phyloP scores from a whole-genome alignment of 2,888 invertebrate genomes.

The Zaprionus lineosus region DNA sequence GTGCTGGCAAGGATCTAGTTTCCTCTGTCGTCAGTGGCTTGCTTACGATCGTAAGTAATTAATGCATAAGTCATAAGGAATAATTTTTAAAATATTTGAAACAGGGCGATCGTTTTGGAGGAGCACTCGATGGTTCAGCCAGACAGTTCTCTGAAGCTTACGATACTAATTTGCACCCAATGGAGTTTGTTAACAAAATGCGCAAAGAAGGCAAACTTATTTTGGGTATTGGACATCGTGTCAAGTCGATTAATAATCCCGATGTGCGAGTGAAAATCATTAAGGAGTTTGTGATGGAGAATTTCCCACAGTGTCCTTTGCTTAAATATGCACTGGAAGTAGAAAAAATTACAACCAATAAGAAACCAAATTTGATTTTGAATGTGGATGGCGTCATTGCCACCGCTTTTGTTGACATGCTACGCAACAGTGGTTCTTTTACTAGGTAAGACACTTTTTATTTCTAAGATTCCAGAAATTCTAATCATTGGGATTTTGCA shows the following conservation, averaged over 20 bases:
- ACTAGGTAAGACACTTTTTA: constrained; percentile 87
- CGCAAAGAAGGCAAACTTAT: constrained; percentile 98
- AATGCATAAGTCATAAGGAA: no score
- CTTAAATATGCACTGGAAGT: constrained; percentile 98
- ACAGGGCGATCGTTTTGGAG: constrained; percentile 98
- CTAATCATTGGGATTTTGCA: constrained; percentile 60
- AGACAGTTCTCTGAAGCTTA: constrained; percentile 98
- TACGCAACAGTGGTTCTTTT: constrained; percentile 96
- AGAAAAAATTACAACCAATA: constrained; percentile 99
- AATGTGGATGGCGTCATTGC: constrained; percentile 99
- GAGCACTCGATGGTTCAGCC: constrained; percentile 99
- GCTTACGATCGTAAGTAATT: constrained; percentile 93
- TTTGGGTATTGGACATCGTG: constrained; percentile 99
- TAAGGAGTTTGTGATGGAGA: constrained; percentile 96
- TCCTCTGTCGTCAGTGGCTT: constrained; percentile 97
- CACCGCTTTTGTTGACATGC: constrained; percentile 97
- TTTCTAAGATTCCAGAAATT: neutral
- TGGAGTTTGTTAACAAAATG: constrained; percentile 99
- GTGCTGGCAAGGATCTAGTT: constrained; percentile 98
- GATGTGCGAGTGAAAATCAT: constrained; percentile 98
- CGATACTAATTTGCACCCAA: constrained; percentile 96
- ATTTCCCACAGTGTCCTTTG: constrained; percentile 97
- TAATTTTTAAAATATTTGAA: no score
- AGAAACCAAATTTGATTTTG: constrained; percentile 99
- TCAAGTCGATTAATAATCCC: constrained; percentile 97